Evolutionary conservation across 2,888 invertebrate genomes (phyloP).

Genomic region (Pteria penguin): DNA sequence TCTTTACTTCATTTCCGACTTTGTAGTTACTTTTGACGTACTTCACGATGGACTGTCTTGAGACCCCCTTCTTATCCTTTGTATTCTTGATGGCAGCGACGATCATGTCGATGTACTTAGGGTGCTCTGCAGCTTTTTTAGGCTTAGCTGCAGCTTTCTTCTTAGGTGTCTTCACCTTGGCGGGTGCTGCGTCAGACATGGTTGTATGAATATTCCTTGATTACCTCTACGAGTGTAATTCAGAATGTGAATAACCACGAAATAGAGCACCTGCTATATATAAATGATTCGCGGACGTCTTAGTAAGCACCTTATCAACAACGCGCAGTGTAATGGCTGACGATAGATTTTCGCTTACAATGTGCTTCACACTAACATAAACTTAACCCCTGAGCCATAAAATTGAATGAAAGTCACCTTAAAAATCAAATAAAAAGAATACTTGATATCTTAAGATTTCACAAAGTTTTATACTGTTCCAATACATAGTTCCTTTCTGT

Average conservation of each 20-base stretch:
- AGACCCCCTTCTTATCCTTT: constrained; percentile 7
- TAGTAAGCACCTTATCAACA: constrained; percentile 6
- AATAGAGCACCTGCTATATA: constrained; percentile 8
- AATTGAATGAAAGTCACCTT: too few relatives aligned
- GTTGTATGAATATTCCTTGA: background rate
- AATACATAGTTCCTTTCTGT: too few relatives aligned
- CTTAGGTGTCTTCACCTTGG: constrained; percentile 5
- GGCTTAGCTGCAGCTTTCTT: constrained; percentile 15
- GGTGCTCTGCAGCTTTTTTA: constrained; percentile 10
- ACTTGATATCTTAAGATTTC: too few relatives aligned
- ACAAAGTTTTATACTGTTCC: too few relatives aligned
- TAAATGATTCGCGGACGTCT: constrained; percentile 1
- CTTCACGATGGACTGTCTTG: constrained; percentile 5
- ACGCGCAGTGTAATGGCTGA: too few relatives aligned
- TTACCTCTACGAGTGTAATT: background rate
- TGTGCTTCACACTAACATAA: too few relatives aligned
- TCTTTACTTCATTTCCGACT: background rate
- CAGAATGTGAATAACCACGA: background rate
- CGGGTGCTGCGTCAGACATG: constrained; percentile 3
- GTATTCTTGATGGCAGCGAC: constrained; percentile 7
- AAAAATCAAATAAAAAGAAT: too few relatives aligned
- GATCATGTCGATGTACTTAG: constrained; percentile 16
- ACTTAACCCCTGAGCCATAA: too few relatives aligned
- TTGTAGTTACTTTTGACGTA: constrained; percentile 7
- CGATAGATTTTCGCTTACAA: too few relatives aligned